Base-by-base conservation (phyloP, 2,888 invertebrate genomes). In the Anarsia innoxiella region DNA sequence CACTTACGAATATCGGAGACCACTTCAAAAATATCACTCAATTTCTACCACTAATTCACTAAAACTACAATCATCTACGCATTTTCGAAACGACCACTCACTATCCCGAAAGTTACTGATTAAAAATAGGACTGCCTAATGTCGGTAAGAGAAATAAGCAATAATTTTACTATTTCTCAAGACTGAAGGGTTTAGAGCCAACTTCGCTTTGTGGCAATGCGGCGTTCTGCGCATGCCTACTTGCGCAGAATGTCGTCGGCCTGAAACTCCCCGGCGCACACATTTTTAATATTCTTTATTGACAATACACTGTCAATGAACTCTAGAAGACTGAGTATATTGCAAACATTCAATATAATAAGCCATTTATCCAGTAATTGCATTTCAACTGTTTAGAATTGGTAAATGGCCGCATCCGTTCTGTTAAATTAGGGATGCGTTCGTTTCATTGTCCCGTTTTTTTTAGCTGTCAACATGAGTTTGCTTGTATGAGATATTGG, bases 141-240 rank as follows among this genome's bases (percentile, higher is more conserved):
- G 50, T 31, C 30, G 49, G 48, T 53, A 45, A 50, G 55, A 56
- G 58, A 56, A 57, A 46, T 51, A 59, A 51, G 59, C 53, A 61
- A 65, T n/a, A n/a, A n/a, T n/a, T n/a, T n/a, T n/a, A 57, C 65
- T 59, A 66, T 63, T 66, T 63, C 60, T 59, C 64, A 53, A 58
- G 62, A 60, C 57, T 56, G 56, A 49, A 59, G 56, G 41, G 46
- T 51, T 67, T 63, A 54, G 59, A 64, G 65, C 71, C 71, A 77
- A 75, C 73, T 80, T 76, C 66, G 68, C 68, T 76, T 77, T 80
- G 80, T 75, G 70, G 80, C 78, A 80, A 57, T 82, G 83, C 82
- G 68, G 83, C 82, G 69, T 68, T 72, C 70, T 80, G 82, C 82
- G 82, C 82, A 82, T 79, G 80, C 71, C 59, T 52, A 25, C 25